Percentiles rank a stretch among this genome's conserved stretches.
These are phyloP conservation scores for human DNA, from an alignment of 2,113 vertebrate species.

Conservation along the genomic window GRCh38 chr6:71946501-71947000, in stretches of 20 bases:
- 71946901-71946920: neutral
- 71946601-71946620: neutral
- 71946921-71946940: neutral
- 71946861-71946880: neutral
- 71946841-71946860: neutral
- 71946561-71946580: neutral
- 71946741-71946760: neutral
- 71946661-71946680: neutral
- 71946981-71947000: neutral
- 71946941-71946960: neutral
- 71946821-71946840: neutral
- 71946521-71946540: neutral
- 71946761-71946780: neutral
- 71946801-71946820: neutral
- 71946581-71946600: neutral
- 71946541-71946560: neutral
- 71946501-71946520: neutral
- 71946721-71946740: neutral
- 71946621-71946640: neutral
- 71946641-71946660: neutral
- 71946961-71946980: neutral
- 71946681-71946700: neutral
- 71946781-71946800: neutral
- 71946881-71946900: neutral
- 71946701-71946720: neutral